These are phyloP conservation scores for Parus major DNA, from an alignment of 2,113 vertebrate genomes.

Conservation along the genomic window DNA sequence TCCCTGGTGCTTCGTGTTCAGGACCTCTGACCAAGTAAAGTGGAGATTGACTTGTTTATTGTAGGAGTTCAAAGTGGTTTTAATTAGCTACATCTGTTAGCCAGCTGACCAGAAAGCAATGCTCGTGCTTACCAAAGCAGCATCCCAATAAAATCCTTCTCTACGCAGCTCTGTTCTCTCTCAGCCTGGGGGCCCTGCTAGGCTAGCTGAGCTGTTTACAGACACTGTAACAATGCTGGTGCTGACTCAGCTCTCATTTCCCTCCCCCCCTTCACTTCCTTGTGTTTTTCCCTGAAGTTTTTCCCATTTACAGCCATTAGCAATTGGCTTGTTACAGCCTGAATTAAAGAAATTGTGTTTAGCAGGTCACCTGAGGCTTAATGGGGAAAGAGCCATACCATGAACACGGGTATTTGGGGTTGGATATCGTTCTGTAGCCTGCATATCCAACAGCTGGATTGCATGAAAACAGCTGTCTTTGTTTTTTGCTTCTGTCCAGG, in stretches of 20 bases:
- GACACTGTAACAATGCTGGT: conserved; percentile 38
- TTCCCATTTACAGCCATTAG: conserved; percentile 50
- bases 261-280: conserved; percentile 41
- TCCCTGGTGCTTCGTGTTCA: not conserved
- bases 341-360: not conserved
- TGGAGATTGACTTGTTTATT: conserved; percentile 43
- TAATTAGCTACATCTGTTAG: conserved; percentile 52
- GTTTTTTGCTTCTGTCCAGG: conserved; percentile 68
- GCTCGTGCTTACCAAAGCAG: not conserved
- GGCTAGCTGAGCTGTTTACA: conserved; percentile 41
- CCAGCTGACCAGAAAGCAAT: conserved; percentile 38
- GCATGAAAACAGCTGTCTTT: conserved; percentile 9
- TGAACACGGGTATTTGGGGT: not conserved
- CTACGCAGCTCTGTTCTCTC: not conserved
- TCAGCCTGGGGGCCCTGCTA: conserved; percentile 19
- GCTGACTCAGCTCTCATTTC: conserved; percentile 57
- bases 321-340: conserved; percentile 5
- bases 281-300: conserved; percentile 36
- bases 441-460: not conserved
- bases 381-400: not conserved
- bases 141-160: conserved; percentile 9
- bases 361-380: conserved; percentile 48
- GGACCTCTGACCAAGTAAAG: conserved; percentile 11
- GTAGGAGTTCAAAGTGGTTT: conserved; percentile 21
- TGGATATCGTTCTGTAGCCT: not conserved